Evolutionary conservation across 2,888 invertebrate genomes (phyloP).

Genomic region (Oxycera nigricornis): DNA sequence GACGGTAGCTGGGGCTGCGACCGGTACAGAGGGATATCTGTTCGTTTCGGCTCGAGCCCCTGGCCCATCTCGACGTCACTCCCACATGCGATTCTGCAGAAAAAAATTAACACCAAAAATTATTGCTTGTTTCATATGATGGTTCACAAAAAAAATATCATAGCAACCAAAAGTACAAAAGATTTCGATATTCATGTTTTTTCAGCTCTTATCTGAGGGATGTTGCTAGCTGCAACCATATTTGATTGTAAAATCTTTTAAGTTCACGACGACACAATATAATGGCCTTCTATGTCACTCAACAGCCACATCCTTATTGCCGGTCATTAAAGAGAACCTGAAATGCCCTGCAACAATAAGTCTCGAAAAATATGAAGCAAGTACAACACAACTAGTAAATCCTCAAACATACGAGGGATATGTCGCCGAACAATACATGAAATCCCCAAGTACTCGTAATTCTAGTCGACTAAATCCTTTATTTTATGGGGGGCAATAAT

Average conservation of each 20-base stretch:
- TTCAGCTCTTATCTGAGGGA: too few relatives aligned
- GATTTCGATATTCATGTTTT: too few relatives aligned
- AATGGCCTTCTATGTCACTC: background rate
- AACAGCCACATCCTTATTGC: background rate
- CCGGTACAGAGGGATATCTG: conserved; percentile 51
- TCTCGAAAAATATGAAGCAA: background rate
- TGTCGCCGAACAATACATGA: background rate
- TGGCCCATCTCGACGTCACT: conserved; percentile 53
- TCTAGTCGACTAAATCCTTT: background rate
- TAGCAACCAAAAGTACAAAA: background rate
- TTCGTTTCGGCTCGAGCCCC: conserved; percentile 53
- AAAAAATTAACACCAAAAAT: conserved; percentile 40
- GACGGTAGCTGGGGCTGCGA: conserved; percentile 52
- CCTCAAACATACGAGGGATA: conserved; percentile 11
- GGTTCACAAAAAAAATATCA: background rate
- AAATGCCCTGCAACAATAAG: background rate
- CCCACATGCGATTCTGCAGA: conserved; percentile 52
- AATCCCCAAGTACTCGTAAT: background rate
- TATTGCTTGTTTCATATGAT: background rate
- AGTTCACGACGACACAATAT: too few relatives aligned
- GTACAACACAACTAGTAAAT: background rate
- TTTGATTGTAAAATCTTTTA: too few relatives aligned
- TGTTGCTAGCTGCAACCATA: too few relatives aligned
- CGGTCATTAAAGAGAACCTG: background rate
- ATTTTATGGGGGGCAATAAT: conserved; percentile 4